phyloP scores from a whole-genome alignment of 2,113 vertebrate species.

The Origma solitaria region DNA sequence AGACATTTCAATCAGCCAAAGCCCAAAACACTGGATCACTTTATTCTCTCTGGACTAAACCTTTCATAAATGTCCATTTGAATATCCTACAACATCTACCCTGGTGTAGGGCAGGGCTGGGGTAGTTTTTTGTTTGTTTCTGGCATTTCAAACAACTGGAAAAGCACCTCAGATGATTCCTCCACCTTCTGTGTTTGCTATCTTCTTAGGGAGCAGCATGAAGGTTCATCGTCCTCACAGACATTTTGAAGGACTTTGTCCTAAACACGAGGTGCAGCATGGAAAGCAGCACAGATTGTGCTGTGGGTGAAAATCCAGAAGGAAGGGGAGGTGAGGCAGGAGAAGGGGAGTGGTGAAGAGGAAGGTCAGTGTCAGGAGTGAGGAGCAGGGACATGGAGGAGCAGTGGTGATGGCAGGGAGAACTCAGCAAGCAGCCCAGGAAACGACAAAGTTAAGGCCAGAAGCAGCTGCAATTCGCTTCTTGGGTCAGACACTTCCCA shows the following conservation, averaged over 20 bases:
- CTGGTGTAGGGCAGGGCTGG: not conserved
- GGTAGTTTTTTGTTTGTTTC: not conserved
- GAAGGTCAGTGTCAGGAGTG: not conserved
- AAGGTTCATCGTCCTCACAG: not conserved
- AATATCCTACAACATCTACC: not conserved
- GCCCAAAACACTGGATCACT: not conserved
- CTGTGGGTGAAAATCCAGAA: not conserved
- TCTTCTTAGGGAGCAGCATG: not conserved
- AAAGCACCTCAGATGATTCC: not conserved
- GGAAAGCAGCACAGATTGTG: not conserved
- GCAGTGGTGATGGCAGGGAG: not conserved
- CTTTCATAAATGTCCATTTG: not conserved
- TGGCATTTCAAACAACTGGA: not conserved
- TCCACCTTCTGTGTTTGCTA: not conserved
- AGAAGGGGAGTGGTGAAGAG: not conserved
- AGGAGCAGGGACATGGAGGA: not conserved
- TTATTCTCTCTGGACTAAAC: not conserved
- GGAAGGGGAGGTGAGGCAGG: not conserved
- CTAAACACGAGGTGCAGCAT: not conserved
- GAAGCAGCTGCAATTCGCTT: not conserved
- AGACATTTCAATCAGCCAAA: not conserved
- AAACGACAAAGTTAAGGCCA: not conserved
- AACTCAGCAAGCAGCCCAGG: not conserved
- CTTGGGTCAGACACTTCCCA: not conserved
- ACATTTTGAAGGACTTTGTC: not conserved